Evolutionary conservation across 2,888 invertebrate genomes (phyloP).

Genomic region (Phaonia tiefii): DNA sequence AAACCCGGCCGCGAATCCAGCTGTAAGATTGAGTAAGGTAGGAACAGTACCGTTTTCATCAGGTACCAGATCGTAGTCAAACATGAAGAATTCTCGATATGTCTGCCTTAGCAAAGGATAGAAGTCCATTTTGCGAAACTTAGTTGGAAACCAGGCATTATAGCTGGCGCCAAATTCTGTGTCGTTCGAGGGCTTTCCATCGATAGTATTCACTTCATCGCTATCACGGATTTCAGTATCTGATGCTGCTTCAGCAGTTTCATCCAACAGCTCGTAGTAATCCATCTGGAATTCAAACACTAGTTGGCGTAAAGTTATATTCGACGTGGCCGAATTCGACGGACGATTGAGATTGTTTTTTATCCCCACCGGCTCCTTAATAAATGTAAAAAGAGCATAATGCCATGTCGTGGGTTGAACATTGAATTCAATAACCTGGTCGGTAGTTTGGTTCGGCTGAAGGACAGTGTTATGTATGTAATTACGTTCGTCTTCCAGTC

Average conservation of each 20-base stretch:
- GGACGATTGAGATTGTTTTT: too few relatives aligned
- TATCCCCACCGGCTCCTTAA: constrained; percentile 24
- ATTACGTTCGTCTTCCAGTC: constrained; percentile 73
- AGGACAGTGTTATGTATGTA: constrained; percentile 81
- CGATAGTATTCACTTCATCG: too few relatives aligned
- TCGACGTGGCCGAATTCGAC: constrained; percentile 56
- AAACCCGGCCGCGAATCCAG: constrained; percentile 84
- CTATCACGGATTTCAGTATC: too few relatives aligned
- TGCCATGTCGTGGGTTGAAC: constrained; percentile 84
- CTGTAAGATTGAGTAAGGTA: constrained; percentile 85
- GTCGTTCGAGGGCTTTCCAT: not conserved
- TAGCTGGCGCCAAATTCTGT: constrained; percentile 2
- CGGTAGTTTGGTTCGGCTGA: constrained; percentile 80
- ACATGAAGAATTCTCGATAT: constrained; percentile 88
- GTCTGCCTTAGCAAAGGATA: constrained; percentile 83
- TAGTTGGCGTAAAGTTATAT: constrained; percentile 57
- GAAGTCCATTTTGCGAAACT: constrained; percentile 75
- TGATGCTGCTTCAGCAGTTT: not conserved
- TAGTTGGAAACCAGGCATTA: constrained; percentile 72
- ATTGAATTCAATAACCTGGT: constrained; percentile 81
- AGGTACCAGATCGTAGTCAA: constrained; percentile 87
- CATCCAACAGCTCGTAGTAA: constrained; percentile 68
- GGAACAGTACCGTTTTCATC: constrained; percentile 85
- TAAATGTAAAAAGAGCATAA: constrained; percentile 81
- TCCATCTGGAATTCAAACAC: constrained; percentile 75